A percentile compares a stretch with the other conserved stretches of the same genome.
phyloP scores from a whole-genome alignment of 2,888 invertebrate species.

The Helleia helle region DNA sequence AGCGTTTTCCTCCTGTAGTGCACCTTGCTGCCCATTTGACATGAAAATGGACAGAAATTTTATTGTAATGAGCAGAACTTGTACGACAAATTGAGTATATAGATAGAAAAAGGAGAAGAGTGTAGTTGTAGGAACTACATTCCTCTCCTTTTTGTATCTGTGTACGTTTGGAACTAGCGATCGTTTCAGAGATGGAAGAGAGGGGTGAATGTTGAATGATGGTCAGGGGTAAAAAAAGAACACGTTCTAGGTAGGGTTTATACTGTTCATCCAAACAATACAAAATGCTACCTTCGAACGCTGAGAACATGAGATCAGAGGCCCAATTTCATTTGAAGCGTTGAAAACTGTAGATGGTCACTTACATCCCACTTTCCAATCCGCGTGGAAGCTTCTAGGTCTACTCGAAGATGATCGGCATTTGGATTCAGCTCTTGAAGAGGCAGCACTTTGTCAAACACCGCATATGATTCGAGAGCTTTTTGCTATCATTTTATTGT shows the following conservation, averaged over 20 bases:
- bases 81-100: too few species aligned
- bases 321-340: slow-evolving; percentile 17
- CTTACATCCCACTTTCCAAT: slow-evolving; percentile 19
- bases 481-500: slow-evolving; percentile 19
- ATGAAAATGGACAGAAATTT: too few species aligned
- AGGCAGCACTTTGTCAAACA: slow-evolving; percentile 21
- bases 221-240: slow-evolving; percentile 13
- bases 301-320: slow-evolving; percentile 15
- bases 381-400: too few species aligned
- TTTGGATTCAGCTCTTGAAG: too few species aligned
- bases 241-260: too few species aligned
- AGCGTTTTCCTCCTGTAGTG: too few species aligned
- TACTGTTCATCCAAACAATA: slow-evolving; percentile 17
- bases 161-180: slow-evolving; percentile 11
- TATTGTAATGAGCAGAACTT: too few species aligned
- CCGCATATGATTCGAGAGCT: slow-evolving; percentile 19
- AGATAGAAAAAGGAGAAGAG: too few species aligned
- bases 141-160: too few species aligned
- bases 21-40: too few species aligned
- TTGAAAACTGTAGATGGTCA: slow-evolving; percentile 18
- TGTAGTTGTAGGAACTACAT: too few species aligned
- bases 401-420: too few species aligned
- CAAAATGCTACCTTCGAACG: slow-evolving; percentile 18
- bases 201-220: slow-evolving; percentile 12
- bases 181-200: slow-evolving; percentile 1